Percentiles rank a stretch among this genome's conserved stretches.
Conservation (phyloP, 2,888 invertebrate species). For the Cheilosia vernalis region DNA sequence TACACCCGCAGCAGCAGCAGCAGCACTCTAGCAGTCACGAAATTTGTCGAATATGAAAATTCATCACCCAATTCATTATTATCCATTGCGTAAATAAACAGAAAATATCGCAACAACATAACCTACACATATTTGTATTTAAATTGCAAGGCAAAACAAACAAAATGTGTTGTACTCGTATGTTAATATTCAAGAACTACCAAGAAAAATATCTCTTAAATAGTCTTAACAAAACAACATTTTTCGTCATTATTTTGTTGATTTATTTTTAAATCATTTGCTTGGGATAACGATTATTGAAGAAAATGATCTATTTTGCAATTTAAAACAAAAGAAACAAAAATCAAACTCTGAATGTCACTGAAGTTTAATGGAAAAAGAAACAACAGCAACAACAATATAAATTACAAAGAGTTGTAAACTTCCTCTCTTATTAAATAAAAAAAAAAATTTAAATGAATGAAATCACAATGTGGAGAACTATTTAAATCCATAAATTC, state of each 20-base stretch:
- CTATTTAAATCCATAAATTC: conserved; percentile 63
- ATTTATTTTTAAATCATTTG: conserved; percentile 19
- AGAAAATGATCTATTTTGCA: not conserved
- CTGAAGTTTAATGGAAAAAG: conserved; percentile 34
- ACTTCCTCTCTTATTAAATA: conserved; percentile 49
- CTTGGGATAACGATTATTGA: not conserved
- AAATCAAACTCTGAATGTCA: conserved; percentile 41
- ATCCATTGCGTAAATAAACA: conserved; percentile 35
- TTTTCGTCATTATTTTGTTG: conserved; percentile 27
- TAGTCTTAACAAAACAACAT: conserved; percentile 23
- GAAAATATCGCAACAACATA: conserved; percentile 3
- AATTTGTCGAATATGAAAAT: conserved; percentile 17
- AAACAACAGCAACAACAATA: conserved; percentile 7
- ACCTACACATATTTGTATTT: conserved; percentile 11
- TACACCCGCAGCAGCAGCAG: conserved; percentile 22
- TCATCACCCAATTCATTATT: conserved; percentile 7
- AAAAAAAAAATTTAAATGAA: conserved; percentile 14
- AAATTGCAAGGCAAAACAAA: conserved; percentile 38
- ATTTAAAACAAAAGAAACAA: not conserved
- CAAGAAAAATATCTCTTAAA: conserved; percentile 36
- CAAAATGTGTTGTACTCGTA: not conserved
- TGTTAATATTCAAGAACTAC: conserved; percentile 26
- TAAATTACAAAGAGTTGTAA: conserved; percentile 35
- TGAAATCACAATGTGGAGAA: conserved; percentile 54
- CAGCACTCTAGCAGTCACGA: conserved; percentile 9